Percentiles rank a stretch among this genome's conserved stretches.
phyloP scores from a whole-genome alignment of 2,113 vertebrate species.

The Barbus barbus region DNA sequence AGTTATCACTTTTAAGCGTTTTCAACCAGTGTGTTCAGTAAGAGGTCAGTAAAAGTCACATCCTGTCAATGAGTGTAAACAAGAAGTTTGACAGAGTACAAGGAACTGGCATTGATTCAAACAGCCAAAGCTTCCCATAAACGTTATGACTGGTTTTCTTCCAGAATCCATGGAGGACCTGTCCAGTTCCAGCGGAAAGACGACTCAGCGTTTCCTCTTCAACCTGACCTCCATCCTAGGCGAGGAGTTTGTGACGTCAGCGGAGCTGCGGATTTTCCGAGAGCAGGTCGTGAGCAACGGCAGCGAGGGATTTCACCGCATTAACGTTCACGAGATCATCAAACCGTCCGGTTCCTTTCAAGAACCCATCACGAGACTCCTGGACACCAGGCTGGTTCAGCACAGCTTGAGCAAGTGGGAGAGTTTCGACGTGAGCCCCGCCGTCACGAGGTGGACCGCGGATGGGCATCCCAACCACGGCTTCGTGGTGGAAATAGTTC shows the following conservation, averaged over 20 bases:
- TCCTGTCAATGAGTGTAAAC: constrained; percentile 30
- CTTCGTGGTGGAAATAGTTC: constrained; percentile 84
- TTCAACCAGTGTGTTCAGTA: constrained; percentile 11
- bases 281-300: constrained; percentile 76
- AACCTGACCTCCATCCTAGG: constrained; percentile 83
- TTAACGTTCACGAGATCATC: constrained; percentile 90
- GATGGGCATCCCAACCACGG: constrained; percentile 83
- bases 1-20: constrained; percentile 6
- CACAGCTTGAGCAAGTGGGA: constrained; percentile 84
- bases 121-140: neutral
- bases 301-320: constrained; percentile 80
- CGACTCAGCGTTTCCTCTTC: constrained; percentile 84
- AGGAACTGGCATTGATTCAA: constrained; percentile 26
- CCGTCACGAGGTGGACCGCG: constrained; percentile 82
- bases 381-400: constrained; percentile 87
- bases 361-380: constrained; percentile 82
- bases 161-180: constrained; percentile 84
- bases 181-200: constrained; percentile 76
- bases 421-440: constrained; percentile 87
- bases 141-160: constrained; percentile 22
- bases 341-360: constrained; percentile 74
- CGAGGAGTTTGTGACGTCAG: constrained; percentile 84
- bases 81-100: constrained; percentile 22
- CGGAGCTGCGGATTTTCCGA: constrained; percentile 88
- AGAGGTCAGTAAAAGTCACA: constrained; percentile 7